Evolutionary conservation across 2,113 vertebrate species (phyloP), one percentile per base, ranked within the genome.

Genomic region (Pandion haliaetus): DNA sequence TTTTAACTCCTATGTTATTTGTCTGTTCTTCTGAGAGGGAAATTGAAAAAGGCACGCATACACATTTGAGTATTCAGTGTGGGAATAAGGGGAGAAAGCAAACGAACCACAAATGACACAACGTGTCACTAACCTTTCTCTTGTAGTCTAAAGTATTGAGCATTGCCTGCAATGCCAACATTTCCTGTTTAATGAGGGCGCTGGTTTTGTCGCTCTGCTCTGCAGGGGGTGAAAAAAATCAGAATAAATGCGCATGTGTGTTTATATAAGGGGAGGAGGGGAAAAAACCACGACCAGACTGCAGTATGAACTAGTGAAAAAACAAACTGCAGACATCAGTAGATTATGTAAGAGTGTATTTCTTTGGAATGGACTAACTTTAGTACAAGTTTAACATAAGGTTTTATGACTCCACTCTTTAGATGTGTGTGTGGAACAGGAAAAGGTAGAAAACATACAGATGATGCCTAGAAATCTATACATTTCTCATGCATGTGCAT

Each of bases 111-210:
- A 91, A 80, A 85, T 31, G 81, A 90, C 58, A 90, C 78, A 96
- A 82, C 23, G 16, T 34, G 54, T 69, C 72, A 95, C 98, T 65
- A 94, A 99, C 99, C 99, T 99, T 99, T 96, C 99, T 99, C 97
- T 99, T 99, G 93, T 99, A 99, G 98, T 99, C 99, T 29, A 99
- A 98, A 38, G 98, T 98, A 85, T 99, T 99, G n/a, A 99, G 99
- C 98, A 99, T 99, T 36, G 99, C 99, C 97, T 99, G 99, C 71
- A 99, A 98, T 12, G 98, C 97, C 70, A 98, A 97, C 92, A 99
- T 98, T 98, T 99, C 99, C 96, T 99, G 99, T 96, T 99, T 99
- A 98, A 99, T 98, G 40, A 97, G 90, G 20, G 97, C 70, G 8
- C 97, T 99, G 96, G 99, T 99, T 97, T 99, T 98, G 84, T 99